Conservation (phyloP, 1,140 invertebrate genomes). For the Caligus rogercresseyi region DNA sequence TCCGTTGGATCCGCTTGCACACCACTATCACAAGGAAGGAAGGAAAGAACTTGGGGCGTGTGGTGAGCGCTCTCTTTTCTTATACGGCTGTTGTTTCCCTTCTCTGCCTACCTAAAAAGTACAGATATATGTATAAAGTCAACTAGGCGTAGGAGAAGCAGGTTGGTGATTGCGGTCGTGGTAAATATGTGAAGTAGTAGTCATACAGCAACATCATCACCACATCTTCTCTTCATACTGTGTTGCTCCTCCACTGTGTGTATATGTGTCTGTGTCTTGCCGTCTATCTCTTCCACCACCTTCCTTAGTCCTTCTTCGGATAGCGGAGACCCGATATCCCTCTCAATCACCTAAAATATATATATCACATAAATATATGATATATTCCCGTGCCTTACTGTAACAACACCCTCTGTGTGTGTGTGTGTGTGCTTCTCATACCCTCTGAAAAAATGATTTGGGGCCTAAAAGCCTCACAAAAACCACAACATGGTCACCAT, state of each 20-base stretch:
- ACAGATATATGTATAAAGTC: neutral
- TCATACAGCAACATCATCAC: neutral
- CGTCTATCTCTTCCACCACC: no score
- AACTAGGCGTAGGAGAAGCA: neutral
- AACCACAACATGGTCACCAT: neutral
- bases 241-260: no score
- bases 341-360: neutral
- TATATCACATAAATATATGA: neutral
- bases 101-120: neutral
- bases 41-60: neutral
- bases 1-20: neutral
- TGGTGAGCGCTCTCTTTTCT: neutral
- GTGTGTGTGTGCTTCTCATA: neutral
- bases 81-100: no score
- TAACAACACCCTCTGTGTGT: neutral
- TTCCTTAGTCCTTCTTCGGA: neutral
- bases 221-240: neutral
- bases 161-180: neutral
- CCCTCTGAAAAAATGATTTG: neutral
- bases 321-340: neutral
- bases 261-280: no score
- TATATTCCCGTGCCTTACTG: neutral
- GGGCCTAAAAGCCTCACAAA: neutral
- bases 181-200: neutral
- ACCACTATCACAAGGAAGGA: no score